Conservation (phyloP, 1,140 invertebrate species). For the Lepeophtheirus salmonis region DNA sequence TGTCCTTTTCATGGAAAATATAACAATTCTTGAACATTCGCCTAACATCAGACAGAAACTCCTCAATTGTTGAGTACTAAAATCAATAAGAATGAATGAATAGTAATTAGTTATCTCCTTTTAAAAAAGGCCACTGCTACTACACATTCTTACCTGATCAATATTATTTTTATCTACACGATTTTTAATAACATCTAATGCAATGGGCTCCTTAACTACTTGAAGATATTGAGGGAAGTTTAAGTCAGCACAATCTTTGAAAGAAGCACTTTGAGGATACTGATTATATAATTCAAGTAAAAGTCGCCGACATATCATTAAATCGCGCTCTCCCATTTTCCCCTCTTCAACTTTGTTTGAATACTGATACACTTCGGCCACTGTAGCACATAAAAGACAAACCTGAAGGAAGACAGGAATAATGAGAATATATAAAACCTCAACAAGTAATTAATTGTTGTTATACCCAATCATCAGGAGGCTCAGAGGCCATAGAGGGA, state of each 20-base stretch:
- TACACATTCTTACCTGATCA: not conserved
- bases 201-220: conserved; percentile 5
- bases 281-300: conserved; percentile 5
- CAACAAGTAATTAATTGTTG: too few relatives aligned
- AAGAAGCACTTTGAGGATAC: not conserved
- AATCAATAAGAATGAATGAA: not conserved
- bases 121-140: too few relatives aligned
- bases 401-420: too few relatives aligned
- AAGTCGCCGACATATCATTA: not conserved
- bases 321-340: not conserved
- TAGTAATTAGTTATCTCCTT: too few relatives aligned
- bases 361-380: not conserved
- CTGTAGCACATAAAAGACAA: not conserved
- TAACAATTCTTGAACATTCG: conserved; percentile 7
- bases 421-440: too few relatives aligned
- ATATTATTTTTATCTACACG: not conserved
- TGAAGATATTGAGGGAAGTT: conserved; percentile 6
- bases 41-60: conserved; percentile 7
- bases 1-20: conserved; percentile 7
- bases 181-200: conserved; percentile 13
- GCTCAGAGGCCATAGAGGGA: conserved; percentile 6
- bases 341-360: not conserved
- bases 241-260: conserved; percentile 11
- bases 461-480: conserved; percentile 14
- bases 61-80: not conserved